phyloP scores from a whole-genome alignment of 1,140 invertebrate species.

The Lepidostoma basale region DNA sequence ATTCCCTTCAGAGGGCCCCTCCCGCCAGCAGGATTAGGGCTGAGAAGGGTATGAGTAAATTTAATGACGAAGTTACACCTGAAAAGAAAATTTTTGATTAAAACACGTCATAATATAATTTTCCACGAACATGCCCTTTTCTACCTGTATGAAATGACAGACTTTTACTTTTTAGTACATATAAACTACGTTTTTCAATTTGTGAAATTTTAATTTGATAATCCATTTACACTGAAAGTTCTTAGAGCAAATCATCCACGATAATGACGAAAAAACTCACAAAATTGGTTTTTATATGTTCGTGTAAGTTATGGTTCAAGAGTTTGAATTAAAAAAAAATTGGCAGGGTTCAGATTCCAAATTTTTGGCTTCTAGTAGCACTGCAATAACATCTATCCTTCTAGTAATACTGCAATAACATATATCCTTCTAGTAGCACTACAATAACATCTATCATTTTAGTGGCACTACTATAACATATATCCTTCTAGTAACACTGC shows the following conservation, averaged over 20 bases:
- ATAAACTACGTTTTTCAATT: background rate
- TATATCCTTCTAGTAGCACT: too few relatives aligned
- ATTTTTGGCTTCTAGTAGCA: too few relatives aligned
- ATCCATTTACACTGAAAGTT: background rate
- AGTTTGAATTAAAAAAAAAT: too few relatives aligned
- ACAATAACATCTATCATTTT: too few relatives aligned
- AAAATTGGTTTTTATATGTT: too few relatives aligned
- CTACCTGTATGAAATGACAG: background rate
- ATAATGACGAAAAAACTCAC: too few relatives aligned
- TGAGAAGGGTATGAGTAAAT: constrained; percentile 3
- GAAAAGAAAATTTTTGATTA: background rate
- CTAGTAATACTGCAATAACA: too few relatives aligned
- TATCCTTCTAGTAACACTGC: too few relatives aligned
- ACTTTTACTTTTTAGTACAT: background rate
- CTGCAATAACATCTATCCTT: too few relatives aligned
- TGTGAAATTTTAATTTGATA: background rate
- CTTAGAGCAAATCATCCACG: background rate
- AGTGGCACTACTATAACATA: too few relatives aligned
- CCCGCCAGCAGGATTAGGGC: background rate
- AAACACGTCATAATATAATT: background rate
- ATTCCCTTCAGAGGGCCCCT: background rate
- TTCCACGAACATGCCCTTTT: background rate
- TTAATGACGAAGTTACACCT: background rate
- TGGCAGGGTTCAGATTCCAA: too few relatives aligned
- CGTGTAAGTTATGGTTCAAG: too few relatives aligned